Percentiles rank a stretch among this genome's conserved stretches.
These are phyloP conservation scores for Corvus hawaiiensis DNA, from an alignment of 2,113 vertebrate genomes.

Conservation along the genomic window DNA sequence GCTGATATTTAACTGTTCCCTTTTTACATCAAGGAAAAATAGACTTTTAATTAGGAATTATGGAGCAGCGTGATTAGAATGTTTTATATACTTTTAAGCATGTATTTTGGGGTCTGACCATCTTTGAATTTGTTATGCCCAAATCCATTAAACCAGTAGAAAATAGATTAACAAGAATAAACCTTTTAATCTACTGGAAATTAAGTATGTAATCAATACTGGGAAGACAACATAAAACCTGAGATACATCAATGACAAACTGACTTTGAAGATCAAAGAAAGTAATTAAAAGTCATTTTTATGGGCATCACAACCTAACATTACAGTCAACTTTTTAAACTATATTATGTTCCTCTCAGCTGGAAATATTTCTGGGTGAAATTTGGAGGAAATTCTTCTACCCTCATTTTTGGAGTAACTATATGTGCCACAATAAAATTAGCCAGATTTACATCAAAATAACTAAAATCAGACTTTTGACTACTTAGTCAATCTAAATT, in stretches of 20 bases:
- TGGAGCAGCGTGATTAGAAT: background rate
- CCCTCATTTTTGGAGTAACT: background rate
- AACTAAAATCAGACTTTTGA: background rate
- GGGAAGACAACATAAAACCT: background rate
- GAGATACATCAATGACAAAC: background rate
- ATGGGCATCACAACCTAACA: background rate
- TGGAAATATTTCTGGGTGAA: background rate
- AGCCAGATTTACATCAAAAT: background rate
- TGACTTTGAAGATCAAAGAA: background rate
- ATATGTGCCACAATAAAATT: background rate
- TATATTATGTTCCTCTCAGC: background rate
- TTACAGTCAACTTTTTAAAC: background rate
- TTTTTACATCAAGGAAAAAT: background rate
- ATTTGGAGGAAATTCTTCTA: background rate
- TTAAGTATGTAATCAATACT: background rate
- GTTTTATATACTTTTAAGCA: background rate
- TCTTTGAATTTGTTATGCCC: background rate
- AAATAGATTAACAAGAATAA: background rate
- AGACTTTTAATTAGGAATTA: background rate
- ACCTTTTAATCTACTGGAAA: background rate
- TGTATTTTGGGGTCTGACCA: background rate
- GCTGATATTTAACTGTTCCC: background rate
- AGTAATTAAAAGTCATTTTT: background rate
- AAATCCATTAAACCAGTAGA: background rate
- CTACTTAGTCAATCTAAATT: background rate